A percentile compares a stretch with the other conserved stretches of the same genome.
These are phyloP conservation scores for Neopipo cinnamomea DNA, from an alignment of 2,113 vertebrate species.

Conservation along the genomic window DNA sequence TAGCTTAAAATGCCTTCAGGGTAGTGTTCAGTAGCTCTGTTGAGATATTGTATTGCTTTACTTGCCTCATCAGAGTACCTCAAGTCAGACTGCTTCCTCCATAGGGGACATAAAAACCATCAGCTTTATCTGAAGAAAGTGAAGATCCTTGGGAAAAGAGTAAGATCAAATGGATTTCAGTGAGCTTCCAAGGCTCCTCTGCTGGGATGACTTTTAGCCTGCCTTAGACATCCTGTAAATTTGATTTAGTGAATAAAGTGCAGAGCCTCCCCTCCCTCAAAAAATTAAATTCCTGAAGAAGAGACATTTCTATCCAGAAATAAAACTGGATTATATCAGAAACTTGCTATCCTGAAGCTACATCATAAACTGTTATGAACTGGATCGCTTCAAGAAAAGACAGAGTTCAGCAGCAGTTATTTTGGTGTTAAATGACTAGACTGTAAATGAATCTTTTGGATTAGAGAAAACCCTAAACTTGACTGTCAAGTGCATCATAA, in stretches of 20 bases:
- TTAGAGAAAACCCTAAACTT: background rate
- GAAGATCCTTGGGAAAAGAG: background rate
- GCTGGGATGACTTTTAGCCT: background rate
- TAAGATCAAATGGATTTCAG: background rate
- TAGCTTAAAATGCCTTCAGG: background rate
- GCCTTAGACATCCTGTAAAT: background rate
- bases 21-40: background rate
- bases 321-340: background rate
- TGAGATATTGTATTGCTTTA: background rate
- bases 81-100: background rate
- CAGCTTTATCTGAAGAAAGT: background rate
- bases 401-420: background rate
- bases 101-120: background rate
- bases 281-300: background rate
- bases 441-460: background rate
- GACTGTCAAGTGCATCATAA: background rate
- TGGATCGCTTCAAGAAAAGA: background rate
- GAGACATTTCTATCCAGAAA: background rate
- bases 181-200: background rate
- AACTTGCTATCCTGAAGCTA: background rate
- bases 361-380: background rate
- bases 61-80: background rate
- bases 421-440: background rate
- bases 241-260: background rate
- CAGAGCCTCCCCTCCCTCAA: accelerated